These are phyloP conservation scores for Drosophila persimilis DNA, from an alignment of 1,140 invertebrate species.

Conservation along the genomic window DNA sequence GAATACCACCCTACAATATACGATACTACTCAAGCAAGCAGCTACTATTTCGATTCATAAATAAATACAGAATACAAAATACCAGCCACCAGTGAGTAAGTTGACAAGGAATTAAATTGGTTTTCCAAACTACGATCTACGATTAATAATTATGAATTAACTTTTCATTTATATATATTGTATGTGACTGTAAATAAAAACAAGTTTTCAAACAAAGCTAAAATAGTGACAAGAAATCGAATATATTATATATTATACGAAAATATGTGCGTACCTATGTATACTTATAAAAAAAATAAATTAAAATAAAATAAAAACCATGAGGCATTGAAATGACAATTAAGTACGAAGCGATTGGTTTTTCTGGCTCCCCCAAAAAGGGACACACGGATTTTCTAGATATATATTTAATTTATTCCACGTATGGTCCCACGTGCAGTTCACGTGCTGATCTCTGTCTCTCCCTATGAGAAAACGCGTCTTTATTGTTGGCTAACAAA, in stretches of 20 bases:
- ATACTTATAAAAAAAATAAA: conserved; percentile 59
- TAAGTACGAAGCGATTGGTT: conserved; percentile 46
- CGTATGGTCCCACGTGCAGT: too few relatives aligned
- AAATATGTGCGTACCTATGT: conserved; percentile 63
- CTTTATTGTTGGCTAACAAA: conserved; percentile 21
- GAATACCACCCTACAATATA: conserved; percentile 14
- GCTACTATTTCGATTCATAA: conserved; percentile 26
- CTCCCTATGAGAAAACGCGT: conserved; percentile 4
- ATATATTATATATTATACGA: conserved; percentile 54
- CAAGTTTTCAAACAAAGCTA: conserved; percentile 48
- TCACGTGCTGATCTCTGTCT: too few relatives aligned
- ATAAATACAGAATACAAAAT: conserved; percentile 19
- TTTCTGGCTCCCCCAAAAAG: not conserved
- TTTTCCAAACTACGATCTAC: conserved; percentile 15
- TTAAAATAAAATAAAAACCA: conserved; percentile 49
- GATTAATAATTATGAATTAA: too few relatives aligned
- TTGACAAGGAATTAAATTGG: conserved; percentile 50
- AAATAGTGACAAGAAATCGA: conserved; percentile 35
- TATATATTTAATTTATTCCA: not conserved
- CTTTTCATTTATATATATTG: conserved; percentile 28
- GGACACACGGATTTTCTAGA: not conserved
- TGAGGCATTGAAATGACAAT: conserved; percentile 72
- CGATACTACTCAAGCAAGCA: conserved; percentile 33
- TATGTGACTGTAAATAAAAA: conserved; percentile 66
- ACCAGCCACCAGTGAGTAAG: conserved; percentile 39